These are phyloP conservation scores for Eretmocerus hayati DNA, from an alignment of 2,888 invertebrate species.

Conservation along the genomic window DNA sequence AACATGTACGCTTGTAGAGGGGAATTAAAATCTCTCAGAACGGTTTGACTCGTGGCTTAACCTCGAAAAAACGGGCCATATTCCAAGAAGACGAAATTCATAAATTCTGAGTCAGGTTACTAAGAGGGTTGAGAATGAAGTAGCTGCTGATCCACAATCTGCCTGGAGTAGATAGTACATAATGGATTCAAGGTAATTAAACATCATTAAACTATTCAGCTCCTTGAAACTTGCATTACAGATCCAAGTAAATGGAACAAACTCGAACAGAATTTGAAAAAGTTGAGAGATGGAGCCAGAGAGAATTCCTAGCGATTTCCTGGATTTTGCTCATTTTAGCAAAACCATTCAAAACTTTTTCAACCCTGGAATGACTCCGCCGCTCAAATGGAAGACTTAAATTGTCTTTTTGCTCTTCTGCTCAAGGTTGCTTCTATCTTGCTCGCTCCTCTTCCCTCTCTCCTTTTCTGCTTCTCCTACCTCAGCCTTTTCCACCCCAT, in stretches of 20 bases:
- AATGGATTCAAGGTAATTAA: slow-evolving; percentile 4
- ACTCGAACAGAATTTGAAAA: too few species aligned
- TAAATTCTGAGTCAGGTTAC: too few species aligned
- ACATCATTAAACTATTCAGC: neutral
- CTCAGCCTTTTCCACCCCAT: too few species aligned
- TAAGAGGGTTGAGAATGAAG: neutral
- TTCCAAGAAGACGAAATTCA: too few species aligned
- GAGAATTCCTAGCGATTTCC: neutral
- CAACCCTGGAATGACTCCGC: neutral
- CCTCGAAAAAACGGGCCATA: too few species aligned
- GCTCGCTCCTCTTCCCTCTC: neutral
- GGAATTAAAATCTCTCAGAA: too few species aligned
- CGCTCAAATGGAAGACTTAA: too few species aligned
- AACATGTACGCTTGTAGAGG: too few species aligned
- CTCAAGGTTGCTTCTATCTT: neutral
- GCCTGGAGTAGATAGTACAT: neutral
- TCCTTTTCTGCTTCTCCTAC: neutral
- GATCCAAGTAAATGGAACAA: neutral
- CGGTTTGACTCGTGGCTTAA: too few species aligned
- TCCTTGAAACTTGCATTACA: neutral
- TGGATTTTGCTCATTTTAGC: neutral
- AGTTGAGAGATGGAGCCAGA: too few species aligned
- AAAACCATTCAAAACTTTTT: slow-evolving; percentile 7
- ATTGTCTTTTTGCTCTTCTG: too few species aligned
- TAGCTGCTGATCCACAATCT: neutral